Evolutionary conservation across 92 coral and sea anemone species (phyloP).

Genomic region (Scolanthus callimorphus): DNA sequence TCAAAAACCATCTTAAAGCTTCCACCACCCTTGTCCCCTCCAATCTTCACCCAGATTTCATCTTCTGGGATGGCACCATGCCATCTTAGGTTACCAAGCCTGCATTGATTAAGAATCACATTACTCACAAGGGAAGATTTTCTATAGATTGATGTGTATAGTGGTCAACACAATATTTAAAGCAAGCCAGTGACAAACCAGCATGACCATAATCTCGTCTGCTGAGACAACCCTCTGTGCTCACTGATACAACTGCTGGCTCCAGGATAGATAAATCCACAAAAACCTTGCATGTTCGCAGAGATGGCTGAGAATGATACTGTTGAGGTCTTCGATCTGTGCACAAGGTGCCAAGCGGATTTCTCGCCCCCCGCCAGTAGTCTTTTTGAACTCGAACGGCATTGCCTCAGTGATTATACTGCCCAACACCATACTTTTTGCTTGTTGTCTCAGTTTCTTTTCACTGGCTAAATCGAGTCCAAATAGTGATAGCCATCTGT

Average conservation of each 20-base stretch:
- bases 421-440: neutral
- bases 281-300: neutral
- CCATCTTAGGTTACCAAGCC: slow-evolving; percentile 1
- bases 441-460: neutral
- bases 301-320: neutral
- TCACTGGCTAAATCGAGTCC: neutral
- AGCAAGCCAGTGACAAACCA: too few relatives aligned
- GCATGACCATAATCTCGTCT: too few relatives aligned
- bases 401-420: neutral
- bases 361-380: neutral
- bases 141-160: too few relatives aligned
- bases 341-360: neutral
- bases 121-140: too few relatives aligned
- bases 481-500: neutral
- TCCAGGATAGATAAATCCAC: too few relatives aligned
- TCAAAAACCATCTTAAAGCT: slow-evolving; percentile 16
- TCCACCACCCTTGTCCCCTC: slow-evolving; percentile 34
- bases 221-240: too few relatives aligned
- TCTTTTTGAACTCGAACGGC: neutral
- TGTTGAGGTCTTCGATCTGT: neutral
- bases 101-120: too few relatives aligned
- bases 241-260: too few relatives aligned
- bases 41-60: slow-evolving; percentile 24
- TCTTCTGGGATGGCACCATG: slow-evolving; percentile 19
- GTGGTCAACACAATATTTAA: too few relatives aligned